Evolutionary conservation across 2,888 invertebrate genomes (phyloP).

Genomic region (Pristionchus arcanus): DNA sequence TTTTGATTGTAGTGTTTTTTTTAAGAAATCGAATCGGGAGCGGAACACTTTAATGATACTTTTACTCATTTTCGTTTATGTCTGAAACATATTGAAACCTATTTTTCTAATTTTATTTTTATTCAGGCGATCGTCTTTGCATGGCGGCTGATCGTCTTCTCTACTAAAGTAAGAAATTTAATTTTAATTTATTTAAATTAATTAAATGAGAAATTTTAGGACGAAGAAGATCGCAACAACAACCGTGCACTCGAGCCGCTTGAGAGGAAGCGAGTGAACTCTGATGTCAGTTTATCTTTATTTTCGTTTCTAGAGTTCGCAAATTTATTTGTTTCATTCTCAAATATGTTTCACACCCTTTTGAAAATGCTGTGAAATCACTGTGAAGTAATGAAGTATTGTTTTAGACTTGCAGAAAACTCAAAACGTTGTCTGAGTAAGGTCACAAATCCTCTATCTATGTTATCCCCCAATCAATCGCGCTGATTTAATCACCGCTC

Average conservation of each 20-base stretch:
- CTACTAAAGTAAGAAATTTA: neutral
- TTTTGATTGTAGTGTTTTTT: no score
- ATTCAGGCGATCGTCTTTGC: conserved; percentile 54
- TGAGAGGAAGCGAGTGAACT: neutral
- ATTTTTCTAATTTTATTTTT: neutral
- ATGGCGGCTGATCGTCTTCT: conserved; percentile 53
- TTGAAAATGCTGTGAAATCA: neutral
- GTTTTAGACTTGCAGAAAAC: no score
- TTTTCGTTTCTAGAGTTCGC: neutral
- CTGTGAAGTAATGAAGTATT: neutral
- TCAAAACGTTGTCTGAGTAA: no score
- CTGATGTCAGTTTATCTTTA: neutral
- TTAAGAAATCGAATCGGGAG: no score
- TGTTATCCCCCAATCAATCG: neutral
- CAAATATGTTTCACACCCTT: neutral
- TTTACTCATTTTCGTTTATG: no score
- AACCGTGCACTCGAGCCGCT: neutral
- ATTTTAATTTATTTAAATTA: neutral
- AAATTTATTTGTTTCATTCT: neutral
- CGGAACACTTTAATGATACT: no score
- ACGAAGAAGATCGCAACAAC: conserved; percentile 29
- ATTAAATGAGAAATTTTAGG: neutral
- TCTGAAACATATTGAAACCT: no score
- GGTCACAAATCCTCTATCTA: neutral
- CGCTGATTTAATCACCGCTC: neutral